Evolutionary conservation across 2,888 invertebrate genomes (phyloP).

Genomic region (Cheilosia urbana): DNA sequence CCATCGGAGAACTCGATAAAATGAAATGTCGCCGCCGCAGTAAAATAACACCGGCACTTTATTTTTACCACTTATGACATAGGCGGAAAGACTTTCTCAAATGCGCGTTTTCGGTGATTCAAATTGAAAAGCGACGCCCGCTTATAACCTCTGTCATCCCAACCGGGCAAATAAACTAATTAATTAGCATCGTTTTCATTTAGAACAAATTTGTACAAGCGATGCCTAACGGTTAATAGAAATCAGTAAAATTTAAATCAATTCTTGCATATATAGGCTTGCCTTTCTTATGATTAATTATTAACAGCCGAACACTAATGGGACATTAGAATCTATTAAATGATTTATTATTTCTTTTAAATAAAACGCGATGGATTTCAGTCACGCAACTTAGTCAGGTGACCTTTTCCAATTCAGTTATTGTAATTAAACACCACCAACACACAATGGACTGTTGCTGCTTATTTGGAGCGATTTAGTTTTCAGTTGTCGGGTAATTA

Average conservation of each 20-base stretch:
- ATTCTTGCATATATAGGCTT: not conserved
- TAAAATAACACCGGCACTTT: not conserved
- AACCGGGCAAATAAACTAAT: not conserved
- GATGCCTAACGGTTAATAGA: too few relatives aligned
- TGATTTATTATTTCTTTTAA: constrained; percentile 64
- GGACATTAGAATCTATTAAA: constrained; percentile 61
- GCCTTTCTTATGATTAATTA: constrained; percentile 55
- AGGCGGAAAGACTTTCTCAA: too few relatives aligned
- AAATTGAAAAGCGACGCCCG: too few relatives aligned
- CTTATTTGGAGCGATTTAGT: constrained; percentile 27
- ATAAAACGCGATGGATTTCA: constrained; percentile 47
- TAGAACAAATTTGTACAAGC: not conserved
- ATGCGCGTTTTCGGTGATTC: too few relatives aligned
- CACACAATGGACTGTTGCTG: not conserved
- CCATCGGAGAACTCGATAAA: not conserved
- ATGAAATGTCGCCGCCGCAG: not conserved
- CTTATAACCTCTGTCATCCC: too few relatives aligned
- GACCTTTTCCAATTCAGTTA: constrained; percentile 14
- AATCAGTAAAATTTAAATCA: not conserved
- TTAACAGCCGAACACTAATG: constrained; percentile 62
- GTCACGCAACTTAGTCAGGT: constrained; percentile 43
- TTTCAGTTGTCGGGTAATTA: not conserved
- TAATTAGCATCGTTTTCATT: not conserved
- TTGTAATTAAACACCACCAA: constrained; percentile 22
- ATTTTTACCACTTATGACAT: constrained; percentile 10